Base-by-base conservation (phyloP, 1,140 invertebrate species). In the Agrypnia vestita region DNA sequence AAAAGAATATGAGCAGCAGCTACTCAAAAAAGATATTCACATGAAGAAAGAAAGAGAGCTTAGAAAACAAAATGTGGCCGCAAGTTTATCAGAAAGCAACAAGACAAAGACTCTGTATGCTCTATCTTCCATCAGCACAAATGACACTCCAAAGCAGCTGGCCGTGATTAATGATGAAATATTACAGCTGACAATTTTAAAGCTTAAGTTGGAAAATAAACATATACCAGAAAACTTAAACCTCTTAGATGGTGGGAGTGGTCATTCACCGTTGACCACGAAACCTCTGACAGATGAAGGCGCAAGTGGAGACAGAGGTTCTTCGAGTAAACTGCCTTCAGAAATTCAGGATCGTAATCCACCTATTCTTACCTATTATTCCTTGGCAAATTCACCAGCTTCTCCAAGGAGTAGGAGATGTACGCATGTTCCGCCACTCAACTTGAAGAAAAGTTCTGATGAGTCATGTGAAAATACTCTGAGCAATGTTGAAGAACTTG, bases 1-100 rank as follows among this genome's bases (percentile, higher is more conserved):
- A 75, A 85, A 86, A 61, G 81, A 88, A n/a, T 86, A 82, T 79
- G 86, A 84, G 83, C 86, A 89, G 84, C 83, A 85, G 49, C 85
- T 82, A 83, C 84, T 86, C 13, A 88, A 88, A 78, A 86, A 88
- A 64, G 67, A 72, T 46, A 13, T 43, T 12, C 35, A 51, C 6
- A 46, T 44, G 6, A 77, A 51, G 55, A 56, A 73, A 64, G 59
- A 77, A 43, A 75, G 46, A 59, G 72, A 61, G 4, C 25, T 21
- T 25, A 21, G 21, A 15, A 17, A 76, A 64, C 43, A 53, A 43
- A 6, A 53, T 7, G 11, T n/a, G 15, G 49, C 46, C 12, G 0
- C 19, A n/a, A 35, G 43, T 44, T 25, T 59, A 59, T 59, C 55
- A 3, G 15, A 59, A 59, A 59, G 11, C n/a, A 59, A 59, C 11